Base-by-base conservation (phyloP, 1,140 invertebrate species). In the Mamestra configurata region DNA sequence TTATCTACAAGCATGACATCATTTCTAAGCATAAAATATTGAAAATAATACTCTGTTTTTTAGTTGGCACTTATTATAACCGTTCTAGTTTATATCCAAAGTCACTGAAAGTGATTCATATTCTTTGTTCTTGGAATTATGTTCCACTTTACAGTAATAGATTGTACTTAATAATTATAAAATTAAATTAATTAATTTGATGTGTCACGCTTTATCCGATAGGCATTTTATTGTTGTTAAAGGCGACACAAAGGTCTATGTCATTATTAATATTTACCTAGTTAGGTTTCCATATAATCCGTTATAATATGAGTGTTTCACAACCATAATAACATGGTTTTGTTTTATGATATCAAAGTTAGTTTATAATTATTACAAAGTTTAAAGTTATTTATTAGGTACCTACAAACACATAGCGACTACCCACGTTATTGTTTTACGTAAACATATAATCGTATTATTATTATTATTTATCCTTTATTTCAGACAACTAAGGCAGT, bases 1-100 rank as follows among this genome's bases (percentile, higher is more conserved):
- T 66, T 66, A 66, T 66, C 61, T 13, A 8, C 22, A 59, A 31
- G 15, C 31, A 22, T 66, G 61, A 66, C 61, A 40, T 66, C 61
- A 66, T 18, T 66, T 40, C 7, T 35, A 20, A 40, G 8, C 10
- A 20, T 10, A 40, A 35, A 13, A 40, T 40, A 40, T n/a, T 66
- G 8, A 64, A 37, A 37, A 35, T 64, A 37, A 15, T 64, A 35
- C 5, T 35, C 35, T 64, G 31, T 40, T 20, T 31, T 59, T 31
- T 59, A n/a, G n/a, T n/a, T n/a, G n/a, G n/a, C 7, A 15, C 15
- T 0, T 4, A 31, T 11, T 15, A 11, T 31, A 59, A 22, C 11
- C 31, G 27, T 59, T 66, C 35, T n/a, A 43, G 18, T 66, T 66
- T 20, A 59, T 31, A 27, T 13, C 18, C 24, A 2, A 10, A 40